Evolutionary conservation across 2,797 vertebrate species (phyloP).

Genomic region (Brachymystax lenok): DNA sequence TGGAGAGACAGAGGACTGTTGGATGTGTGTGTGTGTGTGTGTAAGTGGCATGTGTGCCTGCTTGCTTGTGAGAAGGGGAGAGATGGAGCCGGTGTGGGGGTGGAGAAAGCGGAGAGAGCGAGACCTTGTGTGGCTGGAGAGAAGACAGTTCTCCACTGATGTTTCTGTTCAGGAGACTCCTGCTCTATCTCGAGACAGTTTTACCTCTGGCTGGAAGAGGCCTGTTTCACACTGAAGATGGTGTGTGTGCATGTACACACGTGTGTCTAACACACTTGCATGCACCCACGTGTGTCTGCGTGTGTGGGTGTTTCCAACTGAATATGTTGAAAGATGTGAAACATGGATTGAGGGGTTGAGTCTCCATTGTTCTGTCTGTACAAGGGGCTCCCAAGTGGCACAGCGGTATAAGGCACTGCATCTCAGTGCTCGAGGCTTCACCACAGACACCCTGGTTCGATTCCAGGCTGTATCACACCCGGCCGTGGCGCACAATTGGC

Average conservation of each 20-base stretch:
- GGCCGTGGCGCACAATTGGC: too few species aligned
- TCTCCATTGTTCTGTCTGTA: constrained; percentile 37
- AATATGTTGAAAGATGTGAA: constrained; percentile 29
- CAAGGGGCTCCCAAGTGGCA: constrained; percentile 9
- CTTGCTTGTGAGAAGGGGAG: neutral
- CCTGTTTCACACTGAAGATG: neutral
- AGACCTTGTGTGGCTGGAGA: too few species aligned
- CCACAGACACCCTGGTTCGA: too few species aligned
- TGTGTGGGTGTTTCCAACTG: neutral
- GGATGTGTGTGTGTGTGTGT: constrained; percentile 5
- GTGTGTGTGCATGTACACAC: neutral
- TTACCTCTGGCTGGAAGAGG: constrained; percentile 22
- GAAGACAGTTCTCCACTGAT: too few species aligned
- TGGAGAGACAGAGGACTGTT: constrained; percentile 28
- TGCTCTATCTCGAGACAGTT: constrained; percentile 31
- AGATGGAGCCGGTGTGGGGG: constrained; percentile 14
- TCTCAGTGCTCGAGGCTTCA: too few species aligned
- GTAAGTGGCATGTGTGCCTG: neutral
- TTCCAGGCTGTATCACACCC: too few species aligned
- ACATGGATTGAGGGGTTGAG: constrained; percentile 27
- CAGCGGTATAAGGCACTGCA: too few species aligned
- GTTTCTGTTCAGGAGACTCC: neutral
- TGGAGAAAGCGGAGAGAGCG: neutral
- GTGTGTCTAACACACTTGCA: too few species aligned
- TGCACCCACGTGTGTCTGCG: neutral